Evolutionary conservation across 2,797 vertebrate genomes (phyloP), one percentile per base, ranked within the genome.

Genomic region (Intellagama lesueurii): DNA sequence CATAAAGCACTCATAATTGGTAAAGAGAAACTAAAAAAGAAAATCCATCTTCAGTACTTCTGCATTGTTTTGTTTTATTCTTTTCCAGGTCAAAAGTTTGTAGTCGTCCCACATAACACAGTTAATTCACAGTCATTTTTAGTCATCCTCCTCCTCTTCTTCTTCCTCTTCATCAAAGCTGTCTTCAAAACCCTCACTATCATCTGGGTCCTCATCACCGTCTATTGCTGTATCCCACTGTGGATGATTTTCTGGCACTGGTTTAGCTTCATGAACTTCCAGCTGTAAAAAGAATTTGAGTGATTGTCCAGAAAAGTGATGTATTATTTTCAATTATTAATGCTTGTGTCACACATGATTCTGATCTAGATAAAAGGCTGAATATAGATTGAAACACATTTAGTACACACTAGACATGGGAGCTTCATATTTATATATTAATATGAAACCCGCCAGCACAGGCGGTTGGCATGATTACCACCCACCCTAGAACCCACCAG

Each of bases 211-310:
- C 95, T 99, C 99, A 83, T 99, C 99, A 81, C 99, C 99, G 93
- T 99, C 99, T 96, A 99, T 98, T 2, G 98, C 98, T 96, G 98
- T 99, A 95, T 99, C 99, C 99, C 99, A 99, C 81, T 99, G 99
- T 0, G 99, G 99, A 92, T 99, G 99, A 96, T 99, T 99, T 96
- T 99, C 99, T 96, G 98, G 94, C 96, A 99, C 98, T 92, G 98
- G 98, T 95, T 99, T 99, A 89, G 99, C 99, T 97, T 99, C 98
- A 2, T 99, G 99, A 94, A 99, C 99, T 96, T 99, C 99, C 97
- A 99, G 94, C 99, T 99, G 81, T 7, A 94, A 93, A 91, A 7
- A 77, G 28, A 69, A 16, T 73, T 81, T 90, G 35, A 56, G 84
- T 68, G 89, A 93, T 91, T 83, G 85, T n/a, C 24, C n/a, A 73